Percentiles rank a stretch among this genome's conserved stretches.
phyloP scores from a whole-genome alignment of 1,140 invertebrate genomes.

The Drosophila serrata region DNA sequence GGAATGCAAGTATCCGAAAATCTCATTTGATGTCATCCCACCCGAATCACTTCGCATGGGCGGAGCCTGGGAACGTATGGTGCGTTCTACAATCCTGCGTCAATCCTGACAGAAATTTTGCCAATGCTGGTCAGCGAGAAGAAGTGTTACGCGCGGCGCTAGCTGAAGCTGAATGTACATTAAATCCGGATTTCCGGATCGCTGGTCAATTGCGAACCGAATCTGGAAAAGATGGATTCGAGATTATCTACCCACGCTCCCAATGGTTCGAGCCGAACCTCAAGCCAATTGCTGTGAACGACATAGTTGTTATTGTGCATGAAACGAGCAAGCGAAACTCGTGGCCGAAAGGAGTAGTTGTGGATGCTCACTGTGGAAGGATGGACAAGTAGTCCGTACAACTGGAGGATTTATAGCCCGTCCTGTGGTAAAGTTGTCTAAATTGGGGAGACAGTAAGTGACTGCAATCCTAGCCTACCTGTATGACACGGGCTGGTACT shows the following conservation, averaged over 20 bases:
- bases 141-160: not conserved
- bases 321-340: not conserved
- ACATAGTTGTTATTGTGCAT: not conserved
- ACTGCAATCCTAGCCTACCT: no score
- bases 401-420: not conserved
- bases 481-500: no score
- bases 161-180: not conserved
- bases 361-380: not conserved
- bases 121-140: no score
- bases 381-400: not conserved
- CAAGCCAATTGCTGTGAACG: not conserved
- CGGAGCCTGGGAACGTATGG: not conserved
- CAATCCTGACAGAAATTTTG: not conserved
- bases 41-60: not conserved
- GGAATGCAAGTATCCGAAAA: not conserved
- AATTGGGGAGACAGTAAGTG: no score
- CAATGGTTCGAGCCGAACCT: not conserved
- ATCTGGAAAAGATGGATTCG: not conserved
- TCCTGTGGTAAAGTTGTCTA: no score
- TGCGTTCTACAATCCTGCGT: not conserved
- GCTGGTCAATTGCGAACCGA: not conserved
- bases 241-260: not conserved
- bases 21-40: not conserved
- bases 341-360: not conserved
- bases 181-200: not conserved